phyloP scores from a whole-genome alignment of 2,888 invertebrate genomes.

The Tridacna crocea region DNA sequence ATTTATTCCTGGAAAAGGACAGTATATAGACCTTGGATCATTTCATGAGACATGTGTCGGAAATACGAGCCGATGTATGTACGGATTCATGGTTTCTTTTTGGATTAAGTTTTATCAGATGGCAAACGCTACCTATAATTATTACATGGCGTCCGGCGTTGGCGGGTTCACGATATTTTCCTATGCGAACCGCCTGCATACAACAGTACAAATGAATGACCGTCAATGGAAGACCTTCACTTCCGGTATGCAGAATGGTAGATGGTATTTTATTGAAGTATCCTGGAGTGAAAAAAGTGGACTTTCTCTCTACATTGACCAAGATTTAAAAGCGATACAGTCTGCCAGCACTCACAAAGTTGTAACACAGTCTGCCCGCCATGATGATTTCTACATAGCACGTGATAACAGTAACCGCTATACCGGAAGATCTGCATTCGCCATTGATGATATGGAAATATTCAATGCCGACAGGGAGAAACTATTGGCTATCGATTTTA shows the following conservation, averaged over 20 bases:
- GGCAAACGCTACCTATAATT: constrained; percentile 51
- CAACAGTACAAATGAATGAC: constrained; percentile 69
- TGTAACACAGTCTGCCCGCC: constrained; percentile 11
- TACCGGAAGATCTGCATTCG: constrained; percentile 68
- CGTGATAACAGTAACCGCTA: constrained; percentile 63
- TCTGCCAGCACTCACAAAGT: constrained; percentile 48
- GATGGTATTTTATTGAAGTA: constrained; percentile 82
- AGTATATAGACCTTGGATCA: constrained; percentile 76
- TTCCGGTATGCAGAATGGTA: constrained; percentile 62
- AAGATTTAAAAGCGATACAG: constrained; percentile 64
- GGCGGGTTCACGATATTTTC: constrained; percentile 75
- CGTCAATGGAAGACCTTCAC: constrained; percentile 64
- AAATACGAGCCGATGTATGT: constrained; percentile 74
- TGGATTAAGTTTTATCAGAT: constrained; percentile 78
- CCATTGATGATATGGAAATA: constrained; percentile 79
- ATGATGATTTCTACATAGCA: constrained; percentile 75
- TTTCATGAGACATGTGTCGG: constrained; percentile 77
- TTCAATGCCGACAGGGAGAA: constrained; percentile 77
- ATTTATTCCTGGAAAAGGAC: constrained; percentile 69
- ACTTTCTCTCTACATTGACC: constrained; percentile 76
- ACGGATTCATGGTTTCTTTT: constrained; percentile 78
- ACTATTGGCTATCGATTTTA: constrained; percentile 72
- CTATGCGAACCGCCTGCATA: constrained; percentile 65
- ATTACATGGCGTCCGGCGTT: constrained; percentile 72
- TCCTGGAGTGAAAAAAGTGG: constrained; percentile 75